Evolutionary conservation across 1,140 invertebrate species (phyloP).

Genomic region (Ridgeia piscesae): DNA sequence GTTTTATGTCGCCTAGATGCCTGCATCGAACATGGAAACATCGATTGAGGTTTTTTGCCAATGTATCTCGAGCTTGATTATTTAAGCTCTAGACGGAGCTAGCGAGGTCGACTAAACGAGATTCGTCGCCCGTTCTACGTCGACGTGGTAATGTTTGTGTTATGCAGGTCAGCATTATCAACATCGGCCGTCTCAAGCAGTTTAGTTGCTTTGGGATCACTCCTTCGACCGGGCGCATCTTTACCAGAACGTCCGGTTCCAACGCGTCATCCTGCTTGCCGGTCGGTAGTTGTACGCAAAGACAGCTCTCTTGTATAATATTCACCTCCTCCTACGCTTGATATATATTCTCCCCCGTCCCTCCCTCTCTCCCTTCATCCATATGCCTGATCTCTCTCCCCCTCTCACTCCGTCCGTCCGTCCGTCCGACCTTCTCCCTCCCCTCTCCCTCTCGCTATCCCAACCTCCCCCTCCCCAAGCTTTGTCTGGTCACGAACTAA

Average conservation of each 20-base stretch:
- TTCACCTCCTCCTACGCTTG: too few relatives aligned
- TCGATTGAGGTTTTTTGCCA: neutral
- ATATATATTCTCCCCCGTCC: too few relatives aligned
- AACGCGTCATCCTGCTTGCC: neutral
- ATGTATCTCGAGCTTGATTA: neutral
- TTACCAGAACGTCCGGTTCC: neutral
- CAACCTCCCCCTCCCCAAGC: neutral
- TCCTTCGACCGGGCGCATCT: neutral
- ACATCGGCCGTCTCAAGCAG: neutral
- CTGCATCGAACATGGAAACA: neutral
- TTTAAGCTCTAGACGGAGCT: neutral
- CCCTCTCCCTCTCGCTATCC: neutral
- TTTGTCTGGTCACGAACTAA: neutral
- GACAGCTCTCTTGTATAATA: neutral
- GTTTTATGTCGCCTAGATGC: neutral
- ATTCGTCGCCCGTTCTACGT: neutral
- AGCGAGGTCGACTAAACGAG: neutral
- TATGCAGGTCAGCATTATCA: too few relatives aligned
- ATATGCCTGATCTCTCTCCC: too few relatives aligned
- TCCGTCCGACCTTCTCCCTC: too few relatives aligned
- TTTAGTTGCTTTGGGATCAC: neutral
- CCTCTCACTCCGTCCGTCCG: too few relatives aligned
- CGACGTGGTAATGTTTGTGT: too few relatives aligned
- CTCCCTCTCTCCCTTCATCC: too few relatives aligned
- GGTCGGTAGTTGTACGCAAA: neutral